A percentile compares a stretch with the other conserved stretches of the same genome.
Evolutionary conservation across 2,797 vertebrate species (phyloP).

Genomic region (Coregonus suidteri): DNA sequence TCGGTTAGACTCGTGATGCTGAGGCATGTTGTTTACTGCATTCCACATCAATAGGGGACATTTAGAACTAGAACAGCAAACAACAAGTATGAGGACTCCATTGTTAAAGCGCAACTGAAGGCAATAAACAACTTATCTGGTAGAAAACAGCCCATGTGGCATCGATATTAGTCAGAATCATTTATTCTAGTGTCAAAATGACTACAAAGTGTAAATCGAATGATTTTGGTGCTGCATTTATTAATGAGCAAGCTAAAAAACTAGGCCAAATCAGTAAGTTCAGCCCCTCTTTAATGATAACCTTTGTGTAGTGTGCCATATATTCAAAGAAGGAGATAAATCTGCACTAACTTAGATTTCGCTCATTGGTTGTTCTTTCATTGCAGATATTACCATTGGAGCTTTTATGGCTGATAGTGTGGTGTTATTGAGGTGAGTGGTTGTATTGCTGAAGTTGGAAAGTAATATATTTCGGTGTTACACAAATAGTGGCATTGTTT

Average conservation of each 20-base stretch:
- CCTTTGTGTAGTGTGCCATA: neutral
- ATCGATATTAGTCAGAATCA: too few relatives aligned
- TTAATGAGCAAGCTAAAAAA: too few relatives aligned
- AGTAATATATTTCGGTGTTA: neutral
- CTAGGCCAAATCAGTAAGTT: too few relatives aligned
- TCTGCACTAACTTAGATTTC: constrained; percentile 6
- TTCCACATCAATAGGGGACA: constrained; percentile 70
- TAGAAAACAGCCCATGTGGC: too few relatives aligned
- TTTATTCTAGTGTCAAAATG: too few relatives aligned
- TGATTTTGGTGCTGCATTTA: too few relatives aligned
- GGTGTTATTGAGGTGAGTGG: constrained; percentile 90
- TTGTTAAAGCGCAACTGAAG: constrained; percentile 41
- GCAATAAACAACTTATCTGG: too few relatives aligned
- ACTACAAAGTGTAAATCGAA: too few relatives aligned
- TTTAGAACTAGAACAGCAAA: constrained; percentile 38
- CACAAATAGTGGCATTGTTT: neutral
- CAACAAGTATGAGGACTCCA: constrained; percentile 26
- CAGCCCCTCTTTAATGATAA: neutral
- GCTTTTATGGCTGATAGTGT: constrained; percentile 95
- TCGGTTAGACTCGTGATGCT: constrained; percentile 45
- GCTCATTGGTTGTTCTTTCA: constrained; percentile 44
- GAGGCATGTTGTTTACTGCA: constrained; percentile 78
- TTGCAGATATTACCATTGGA: constrained; percentile 93
- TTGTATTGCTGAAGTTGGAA: neutral
- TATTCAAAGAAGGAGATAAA: constrained; percentile 16